Evolutionary conservation across 2,113 vertebrate genomes (phyloP), one percentile per base, ranked within the genome.

Genomic region (Petroica traversi): DNA sequence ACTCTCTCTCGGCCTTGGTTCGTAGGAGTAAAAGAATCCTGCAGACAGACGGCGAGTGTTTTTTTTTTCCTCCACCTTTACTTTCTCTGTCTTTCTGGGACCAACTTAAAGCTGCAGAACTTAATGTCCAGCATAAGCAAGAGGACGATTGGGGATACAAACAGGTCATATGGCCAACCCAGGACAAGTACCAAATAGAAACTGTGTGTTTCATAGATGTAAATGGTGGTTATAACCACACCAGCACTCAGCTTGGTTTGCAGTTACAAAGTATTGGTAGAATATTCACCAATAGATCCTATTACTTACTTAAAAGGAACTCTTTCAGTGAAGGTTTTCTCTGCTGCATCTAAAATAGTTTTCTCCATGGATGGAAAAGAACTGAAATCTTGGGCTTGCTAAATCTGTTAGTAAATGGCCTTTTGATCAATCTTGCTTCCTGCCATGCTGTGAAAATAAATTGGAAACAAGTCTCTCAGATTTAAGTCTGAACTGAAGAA

Each of bases 371-470:
- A 18, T 71, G 33, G 58, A 45, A 57, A 80, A 80, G 18, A 45
- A 12, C 24, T 33, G 33, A 48, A 33, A 16, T 81, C 46, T 48
- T 66, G 33, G 19, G 19, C n/a, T 80, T 77, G 45, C 25, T 41
- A 41, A 58, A 46, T 71, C n/a, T 75, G 4, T 66, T 46, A 29
- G 34, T 68, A 76, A 62, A 25, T 34, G 34, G 12, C 64, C 41
- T 33, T 55, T 78, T 85, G 15, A 29, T 87, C 19, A n/a, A n/a
- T n/a, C n/a, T n/a, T n/a, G n/a, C n/a, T n/a, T n/a, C 0, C 0
- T 77, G 55, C 33, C 14, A 4, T 45, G 26, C 24, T 84, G 24
- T 40, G 68, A 40, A 55, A 74, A 24, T 54, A 73, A 62, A 69
- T 16, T 54, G 34, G 46, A 41, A 59, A 40, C 7, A 48, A 46